A percentile compares a stretch with the other conserved stretches of the same genome.
Evolutionary conservation across 2,888 invertebrate species (phyloP).

Genomic region (Acronicta aceris): DNA sequence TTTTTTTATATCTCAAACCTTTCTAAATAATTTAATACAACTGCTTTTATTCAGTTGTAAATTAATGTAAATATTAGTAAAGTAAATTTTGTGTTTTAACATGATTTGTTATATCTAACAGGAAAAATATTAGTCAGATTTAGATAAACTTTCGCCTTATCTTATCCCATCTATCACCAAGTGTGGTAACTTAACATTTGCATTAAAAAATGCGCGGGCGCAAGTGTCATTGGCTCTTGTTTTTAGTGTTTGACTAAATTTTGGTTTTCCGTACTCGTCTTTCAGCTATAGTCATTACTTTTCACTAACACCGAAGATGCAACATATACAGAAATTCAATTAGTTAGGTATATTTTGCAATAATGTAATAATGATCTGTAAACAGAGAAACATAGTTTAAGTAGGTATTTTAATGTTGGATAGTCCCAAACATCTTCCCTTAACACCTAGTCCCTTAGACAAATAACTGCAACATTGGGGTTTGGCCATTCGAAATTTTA

Average conservation of each 20-base stretch:
- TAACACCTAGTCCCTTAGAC: too few species aligned
- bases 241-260: constrained; percentile 1
- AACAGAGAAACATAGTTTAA: too few species aligned
- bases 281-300: background rate
- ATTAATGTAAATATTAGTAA: too few species aligned
- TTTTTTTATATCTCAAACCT: constrained; percentile 1
- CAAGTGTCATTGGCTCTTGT: constrained; percentile 5
- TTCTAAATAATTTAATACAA: constrained; percentile 6
- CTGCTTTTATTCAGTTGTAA: constrained; percentile 14
- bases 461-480: too few species aligned
- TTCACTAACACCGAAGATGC: too few species aligned
- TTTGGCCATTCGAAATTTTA: too few species aligned
- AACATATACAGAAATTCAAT: too few species aligned
- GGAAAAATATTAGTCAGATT: constrained; percentile 19
- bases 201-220: constrained; percentile 28
- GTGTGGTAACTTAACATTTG: constrained; percentile 26
- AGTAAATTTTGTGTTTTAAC: constrained; percentile 11
- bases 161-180: constrained; percentile 19
- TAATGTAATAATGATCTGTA: too few species aligned
- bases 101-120: constrained; percentile 18
- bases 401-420: too few species aligned
- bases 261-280: background rate
- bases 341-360: too few species aligned
- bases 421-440: too few species aligned
- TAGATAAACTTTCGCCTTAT: constrained; percentile 32